phyloP scores from a whole-genome alignment of 2,113 vertebrate genomes.

The Pelmatolapia mariae region DNA sequence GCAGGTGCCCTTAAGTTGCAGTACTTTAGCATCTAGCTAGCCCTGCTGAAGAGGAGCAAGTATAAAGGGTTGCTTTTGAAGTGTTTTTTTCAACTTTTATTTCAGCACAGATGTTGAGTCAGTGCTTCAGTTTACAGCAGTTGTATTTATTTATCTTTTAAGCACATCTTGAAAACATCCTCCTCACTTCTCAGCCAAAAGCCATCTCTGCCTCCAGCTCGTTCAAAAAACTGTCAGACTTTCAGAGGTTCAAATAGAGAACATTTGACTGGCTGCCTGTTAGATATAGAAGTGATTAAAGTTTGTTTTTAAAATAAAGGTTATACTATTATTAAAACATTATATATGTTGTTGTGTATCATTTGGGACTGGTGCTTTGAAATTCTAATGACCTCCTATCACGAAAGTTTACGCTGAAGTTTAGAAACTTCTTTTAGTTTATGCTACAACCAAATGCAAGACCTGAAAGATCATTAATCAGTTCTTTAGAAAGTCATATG shows the following conservation, averaged over 20 bases:
- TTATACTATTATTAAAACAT: not conserved
- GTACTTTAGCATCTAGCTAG: not conserved
- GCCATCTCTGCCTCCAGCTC: not conserved
- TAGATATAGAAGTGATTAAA: not conserved
- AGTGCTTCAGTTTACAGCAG: not conserved
- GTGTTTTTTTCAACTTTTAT: not conserved
- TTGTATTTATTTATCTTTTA: not conserved
- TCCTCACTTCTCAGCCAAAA: not conserved
- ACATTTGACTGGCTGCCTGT: rapidly evolving
- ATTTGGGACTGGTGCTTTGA: not conserved
- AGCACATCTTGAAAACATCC: not conserved
- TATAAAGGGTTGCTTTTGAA: rapidly evolving
- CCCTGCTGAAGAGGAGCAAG: not conserved
- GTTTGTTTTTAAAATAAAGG: not conserved
- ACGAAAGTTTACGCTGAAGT: rapidly evolving
- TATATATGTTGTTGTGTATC: rapidly evolving
- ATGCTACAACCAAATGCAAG: not conserved
- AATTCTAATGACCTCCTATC: not conserved
- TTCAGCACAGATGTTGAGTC: not conserved
- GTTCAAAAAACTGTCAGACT: not conserved
- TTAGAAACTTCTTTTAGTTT: not conserved
- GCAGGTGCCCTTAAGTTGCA: not conserved
- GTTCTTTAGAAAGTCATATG: rapidly evolving
- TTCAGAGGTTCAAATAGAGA: rapidly evolving
- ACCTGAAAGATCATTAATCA: not conserved